Conservation (phyloP, 2,888 invertebrate genomes). For the Ophion slaviceki region DNA sequence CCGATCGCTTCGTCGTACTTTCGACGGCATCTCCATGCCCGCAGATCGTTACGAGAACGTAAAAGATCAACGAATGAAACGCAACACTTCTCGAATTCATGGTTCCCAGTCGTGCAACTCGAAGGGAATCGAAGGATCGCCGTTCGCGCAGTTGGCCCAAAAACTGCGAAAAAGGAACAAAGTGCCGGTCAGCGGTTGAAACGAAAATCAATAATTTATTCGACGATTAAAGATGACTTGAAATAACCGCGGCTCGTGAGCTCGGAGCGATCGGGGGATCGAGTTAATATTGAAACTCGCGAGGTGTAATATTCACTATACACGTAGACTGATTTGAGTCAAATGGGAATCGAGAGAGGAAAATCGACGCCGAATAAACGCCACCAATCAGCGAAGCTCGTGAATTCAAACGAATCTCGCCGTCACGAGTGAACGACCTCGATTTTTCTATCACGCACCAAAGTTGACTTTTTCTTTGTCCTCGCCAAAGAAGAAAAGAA, state of each 20-base stretch:
- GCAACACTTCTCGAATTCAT: conserved; percentile 33
- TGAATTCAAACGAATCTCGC: conserved; percentile 6
- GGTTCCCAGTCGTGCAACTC: neutral
- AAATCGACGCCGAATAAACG: neutral
- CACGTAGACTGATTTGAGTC: conserved; percentile 57
- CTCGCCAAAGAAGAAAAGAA: conserved; percentile 51
- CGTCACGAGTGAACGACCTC: neutral
- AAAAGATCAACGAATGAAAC: conserved; percentile 12
- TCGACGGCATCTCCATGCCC: neutral
- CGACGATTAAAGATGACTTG: too few relatives aligned
- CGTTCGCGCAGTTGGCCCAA: neutral
- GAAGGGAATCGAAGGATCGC: neutral
- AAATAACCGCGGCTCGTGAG: too few relatives aligned
- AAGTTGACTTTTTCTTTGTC: conserved; percentile 19
- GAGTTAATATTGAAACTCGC: conserved; percentile 47
- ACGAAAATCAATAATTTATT: neutral
- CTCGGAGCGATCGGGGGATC: neutral
- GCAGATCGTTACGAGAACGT: neutral
- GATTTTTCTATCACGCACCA: neutral
- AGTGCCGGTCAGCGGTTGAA: neutral
- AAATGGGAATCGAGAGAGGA: conserved; percentile 42
- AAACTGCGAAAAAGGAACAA: conserved; percentile 13
- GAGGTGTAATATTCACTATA: conserved; percentile 61
- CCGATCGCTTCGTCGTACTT: conserved; percentile 13
- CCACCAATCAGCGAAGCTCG: neutral